Evolutionary conservation across 2,797 vertebrate genomes (phyloP).

Genomic region (Borostomias antarcticus): DNA sequence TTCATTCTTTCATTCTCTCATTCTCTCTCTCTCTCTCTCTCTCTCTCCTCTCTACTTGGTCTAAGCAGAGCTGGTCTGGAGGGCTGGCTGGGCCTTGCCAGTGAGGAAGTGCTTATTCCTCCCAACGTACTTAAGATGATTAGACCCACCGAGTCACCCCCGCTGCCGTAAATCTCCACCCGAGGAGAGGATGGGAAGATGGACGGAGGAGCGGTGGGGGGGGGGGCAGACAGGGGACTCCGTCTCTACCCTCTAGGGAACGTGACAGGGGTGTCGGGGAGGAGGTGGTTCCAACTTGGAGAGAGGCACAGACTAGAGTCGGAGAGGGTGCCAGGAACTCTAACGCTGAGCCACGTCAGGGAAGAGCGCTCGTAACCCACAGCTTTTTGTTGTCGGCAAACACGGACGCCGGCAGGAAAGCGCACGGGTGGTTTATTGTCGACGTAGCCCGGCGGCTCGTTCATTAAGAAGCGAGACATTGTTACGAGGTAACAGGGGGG

Average conservation of each 20-base stretch:
- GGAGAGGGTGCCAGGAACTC: neutral
- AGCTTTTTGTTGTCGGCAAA: too few species aligned
- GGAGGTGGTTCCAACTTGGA: neutral
- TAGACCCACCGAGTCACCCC: conserved; percentile 71
- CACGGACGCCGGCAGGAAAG: too few species aligned
- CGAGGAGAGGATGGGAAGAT: neutral
- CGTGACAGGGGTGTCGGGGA: neutral
- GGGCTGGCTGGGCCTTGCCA: conserved; percentile 52
- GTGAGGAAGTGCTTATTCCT: conserved; percentile 62
- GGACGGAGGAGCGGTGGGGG: neutral
- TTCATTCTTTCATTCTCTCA: too few species aligned
- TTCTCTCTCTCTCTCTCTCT: neutral
- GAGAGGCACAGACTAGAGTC: neutral
- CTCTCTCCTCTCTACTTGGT: conserved; percentile 37
- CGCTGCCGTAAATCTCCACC: conserved; percentile 68
- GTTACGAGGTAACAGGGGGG: too few species aligned
- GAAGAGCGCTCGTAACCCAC: too few species aligned
- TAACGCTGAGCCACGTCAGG: neutral
- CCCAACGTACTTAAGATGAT: conserved; percentile 76
- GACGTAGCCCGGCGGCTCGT: too few species aligned
- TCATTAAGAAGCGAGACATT: too few species aligned
- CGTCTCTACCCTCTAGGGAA: neutral
- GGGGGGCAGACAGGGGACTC: conserved; percentile 16
- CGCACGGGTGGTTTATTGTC: too few species aligned
- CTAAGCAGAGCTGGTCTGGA: conserved; percentile 48